Evolutionary conservation across 2,888 invertebrate species (phyloP).

Genomic region (Rambutsinella grinnellia): DNA sequence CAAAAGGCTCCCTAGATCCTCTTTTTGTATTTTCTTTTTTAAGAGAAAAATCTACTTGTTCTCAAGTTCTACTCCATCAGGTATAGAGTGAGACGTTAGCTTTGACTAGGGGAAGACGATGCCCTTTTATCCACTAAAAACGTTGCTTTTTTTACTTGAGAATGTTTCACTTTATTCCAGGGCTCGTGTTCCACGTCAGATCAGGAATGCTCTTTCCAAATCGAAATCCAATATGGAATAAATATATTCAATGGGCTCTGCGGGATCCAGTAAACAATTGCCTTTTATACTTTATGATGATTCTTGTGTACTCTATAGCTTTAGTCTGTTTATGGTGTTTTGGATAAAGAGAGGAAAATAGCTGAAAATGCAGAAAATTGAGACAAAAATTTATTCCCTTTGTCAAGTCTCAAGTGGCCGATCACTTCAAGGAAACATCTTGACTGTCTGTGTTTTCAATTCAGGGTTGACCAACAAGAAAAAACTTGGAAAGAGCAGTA

Average conservation of each 20-base stretch:
- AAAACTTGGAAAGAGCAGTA: too few species aligned
- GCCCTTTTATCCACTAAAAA: too few species aligned
- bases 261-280: conserved; percentile 33
- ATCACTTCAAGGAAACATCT: too few species aligned
- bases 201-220: background rate
- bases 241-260: conserved; percentile 24
- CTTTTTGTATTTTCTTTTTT: conserved; percentile 21
- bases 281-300: conserved; percentile 7
- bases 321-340: background rate
- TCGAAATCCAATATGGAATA: background rate
- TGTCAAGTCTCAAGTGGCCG: conserved; percentile 5
- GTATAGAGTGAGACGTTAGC: background rate
- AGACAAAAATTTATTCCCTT: background rate
- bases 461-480: too few species aligned
- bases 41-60: too few species aligned
- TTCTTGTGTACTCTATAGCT: background rate
- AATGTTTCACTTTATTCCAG: too few species aligned
- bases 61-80: too few species aligned
- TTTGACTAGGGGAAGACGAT: too few species aligned
- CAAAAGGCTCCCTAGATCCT: conserved; percentile 40
- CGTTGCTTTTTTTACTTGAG: too few species aligned
- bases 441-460: too few species aligned
- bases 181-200: background rate
- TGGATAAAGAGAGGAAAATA: background rate
- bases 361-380: conserved; percentile 3